Evolutionary conservation across 2,113 vertebrate species (phyloP).

Genomic region (Prunella fulvescens): DNA sequence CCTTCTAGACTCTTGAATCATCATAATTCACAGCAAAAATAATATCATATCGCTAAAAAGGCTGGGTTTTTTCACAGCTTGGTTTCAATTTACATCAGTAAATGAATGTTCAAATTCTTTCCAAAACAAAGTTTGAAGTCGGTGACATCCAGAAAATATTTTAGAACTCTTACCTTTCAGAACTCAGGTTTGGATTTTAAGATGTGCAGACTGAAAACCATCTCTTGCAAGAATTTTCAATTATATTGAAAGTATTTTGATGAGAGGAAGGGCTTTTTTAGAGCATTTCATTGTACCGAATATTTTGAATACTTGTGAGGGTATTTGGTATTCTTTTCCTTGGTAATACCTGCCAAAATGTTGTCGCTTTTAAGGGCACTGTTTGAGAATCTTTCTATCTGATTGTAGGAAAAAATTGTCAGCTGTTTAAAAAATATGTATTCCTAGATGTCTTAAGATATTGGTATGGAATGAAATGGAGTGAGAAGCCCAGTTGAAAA

Average conservation of each 20-base stretch:
- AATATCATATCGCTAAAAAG: background rate
- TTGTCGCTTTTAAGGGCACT: background rate
- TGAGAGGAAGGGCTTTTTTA: background rate
- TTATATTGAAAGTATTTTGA: background rate
- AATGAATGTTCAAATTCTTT: background rate
- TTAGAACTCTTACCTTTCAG: background rate
- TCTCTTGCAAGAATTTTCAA: background rate
- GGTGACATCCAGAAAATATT: background rate
- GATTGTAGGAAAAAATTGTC: background rate
- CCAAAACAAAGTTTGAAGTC: background rate
- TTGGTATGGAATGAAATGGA: background rate
- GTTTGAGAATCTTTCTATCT: background rate
- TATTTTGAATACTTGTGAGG: background rate
- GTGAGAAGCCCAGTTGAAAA: background rate
- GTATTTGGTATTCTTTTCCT: background rate
- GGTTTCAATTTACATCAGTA: background rate
- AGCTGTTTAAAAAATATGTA: background rate
- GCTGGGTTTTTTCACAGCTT: background rate
- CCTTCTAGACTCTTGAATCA: background rate
- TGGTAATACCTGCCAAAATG: background rate
- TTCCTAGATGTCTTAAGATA: background rate
- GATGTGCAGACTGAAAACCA: background rate
- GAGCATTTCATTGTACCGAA: background rate
- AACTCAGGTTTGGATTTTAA: background rate
- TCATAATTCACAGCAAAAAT: background rate